phyloP scores from a whole-genome alignment of 2,888 invertebrate species.

The Xylocampa areola region DNA sequence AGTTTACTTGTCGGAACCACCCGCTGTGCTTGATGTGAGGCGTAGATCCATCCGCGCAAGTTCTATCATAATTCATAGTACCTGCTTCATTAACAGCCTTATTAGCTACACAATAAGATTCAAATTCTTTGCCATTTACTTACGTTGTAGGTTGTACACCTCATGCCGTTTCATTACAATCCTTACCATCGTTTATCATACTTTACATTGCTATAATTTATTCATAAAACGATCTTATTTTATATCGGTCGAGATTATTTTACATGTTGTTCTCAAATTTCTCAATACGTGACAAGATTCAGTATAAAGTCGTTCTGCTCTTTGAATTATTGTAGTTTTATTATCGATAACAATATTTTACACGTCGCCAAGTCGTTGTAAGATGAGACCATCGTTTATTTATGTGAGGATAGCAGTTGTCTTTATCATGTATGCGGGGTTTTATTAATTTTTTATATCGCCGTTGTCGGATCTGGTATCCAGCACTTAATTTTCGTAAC shows the following conservation, averaged over 20 bases:
- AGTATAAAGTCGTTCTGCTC: constrained; percentile 74
- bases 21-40: constrained; percentile 88
- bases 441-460: constrained; percentile 66
- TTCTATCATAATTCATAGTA: constrained; percentile 67
- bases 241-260: constrained; percentile 81
- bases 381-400: constrained; percentile 77
- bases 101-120: constrained; percentile 60
- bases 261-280: constrained; percentile 85
- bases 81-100: constrained; percentile 65
- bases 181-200: constrained; percentile 88
- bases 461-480: constrained; percentile 65
- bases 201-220: constrained; percentile 88
- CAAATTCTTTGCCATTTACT: constrained; percentile 57
- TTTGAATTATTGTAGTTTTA: constrained; percentile 82
- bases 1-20: constrained; percentile 85
- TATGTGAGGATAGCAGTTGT: constrained; percentile 72
- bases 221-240: constrained; percentile 85
- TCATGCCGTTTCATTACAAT: constrained; percentile 86
- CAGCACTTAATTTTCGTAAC: constrained; percentile 64
- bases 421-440: constrained; percentile 70
- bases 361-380: constrained; percentile 84
- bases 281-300: constrained; percentile 85
- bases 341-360: constrained; percentile 86
- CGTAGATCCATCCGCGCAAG: constrained; percentile 76
- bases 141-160: constrained; percentile 74